phyloP scores from a whole-genome alignment of 35 echinoderm and acorn worm genomes.

The Eucidaris tribuloides region DNA sequence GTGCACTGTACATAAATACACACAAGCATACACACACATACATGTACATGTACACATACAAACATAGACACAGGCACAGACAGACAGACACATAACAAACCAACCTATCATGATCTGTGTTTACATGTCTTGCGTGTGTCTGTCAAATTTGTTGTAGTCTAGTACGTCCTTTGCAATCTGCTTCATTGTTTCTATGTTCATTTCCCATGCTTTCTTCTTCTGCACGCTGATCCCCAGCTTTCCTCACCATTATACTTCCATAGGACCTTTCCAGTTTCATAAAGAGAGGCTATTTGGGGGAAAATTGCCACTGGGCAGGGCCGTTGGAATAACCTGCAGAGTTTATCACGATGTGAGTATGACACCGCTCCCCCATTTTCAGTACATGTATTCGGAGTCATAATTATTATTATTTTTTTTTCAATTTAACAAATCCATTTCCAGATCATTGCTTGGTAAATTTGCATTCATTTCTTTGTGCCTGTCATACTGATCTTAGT shows the following conservation, averaged over 20 bases:
- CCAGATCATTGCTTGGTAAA: not conserved
- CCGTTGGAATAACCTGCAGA: not conserved
- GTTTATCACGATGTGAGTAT: slow-evolving; percentile 21
- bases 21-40: too few species aligned
- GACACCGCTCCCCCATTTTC: not conserved
- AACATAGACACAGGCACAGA: too few species aligned
- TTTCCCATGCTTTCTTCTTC: too few species aligned
- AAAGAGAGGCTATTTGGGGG: not conserved
- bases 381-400: not conserved
- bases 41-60: too few species aligned
- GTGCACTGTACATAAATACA: too few species aligned
- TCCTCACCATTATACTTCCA: slow-evolving; percentile 13
- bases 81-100: too few species aligned
- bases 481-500: not conserved
- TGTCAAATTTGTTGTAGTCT: too few species aligned
- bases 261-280: slow-evolving; percentile 11
- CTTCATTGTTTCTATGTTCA: too few species aligned
- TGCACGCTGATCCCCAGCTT: slow-evolving; percentile 14
- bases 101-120: too few species aligned
- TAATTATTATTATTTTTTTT: not conserved
- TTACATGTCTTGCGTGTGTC: too few species aligned
- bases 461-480: not conserved
- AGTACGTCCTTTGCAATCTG: too few species aligned
- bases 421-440: not conserved
- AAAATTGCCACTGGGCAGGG: not conserved